These are phyloP conservation scores for Chroicocephalus ridibundus DNA, from an alignment of 2,113 vertebrate genomes.

Conservation along the genomic window DNA sequence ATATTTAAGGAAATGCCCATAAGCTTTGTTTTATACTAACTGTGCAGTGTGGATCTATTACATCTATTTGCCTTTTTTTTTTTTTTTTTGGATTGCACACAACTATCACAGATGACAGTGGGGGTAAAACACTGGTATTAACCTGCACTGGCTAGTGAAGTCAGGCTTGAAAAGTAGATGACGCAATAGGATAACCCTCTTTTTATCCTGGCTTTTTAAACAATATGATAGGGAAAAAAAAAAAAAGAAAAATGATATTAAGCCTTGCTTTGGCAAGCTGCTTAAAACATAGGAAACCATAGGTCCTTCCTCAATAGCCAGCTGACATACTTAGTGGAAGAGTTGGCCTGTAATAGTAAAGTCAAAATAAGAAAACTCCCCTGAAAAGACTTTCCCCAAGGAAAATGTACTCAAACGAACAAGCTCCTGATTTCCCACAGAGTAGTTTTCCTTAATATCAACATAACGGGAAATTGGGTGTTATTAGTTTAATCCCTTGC, in stretches of 20 bases:
- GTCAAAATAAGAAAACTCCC: neutral
- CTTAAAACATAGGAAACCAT: neutral
- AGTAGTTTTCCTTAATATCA: constrained; percentile 3
- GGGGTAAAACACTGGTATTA: neutral
- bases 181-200: neutral
- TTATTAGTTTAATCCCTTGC: constrained; percentile 25
- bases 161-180: neutral
- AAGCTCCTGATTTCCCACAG: constrained; percentile 5
- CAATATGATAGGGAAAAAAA: neutral
- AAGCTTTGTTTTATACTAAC: neutral
- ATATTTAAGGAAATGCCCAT: neutral
- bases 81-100: neutral
- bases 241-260: neutral
- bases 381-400: neutral
- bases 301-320: neutral
- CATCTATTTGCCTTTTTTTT: neutral
- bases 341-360: neutral
- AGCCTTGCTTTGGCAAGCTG: neutral
- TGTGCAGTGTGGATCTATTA: neutral
- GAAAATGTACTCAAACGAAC: neutral
- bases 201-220: neutral
- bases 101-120: neutral
- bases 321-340: neutral
- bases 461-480: neutral
- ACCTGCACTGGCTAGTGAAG: neutral